Evolutionary conservation across 2,888 invertebrate genomes (phyloP), one percentile per base, ranked within the genome.

Genomic region (Cancer borealis): DNA sequence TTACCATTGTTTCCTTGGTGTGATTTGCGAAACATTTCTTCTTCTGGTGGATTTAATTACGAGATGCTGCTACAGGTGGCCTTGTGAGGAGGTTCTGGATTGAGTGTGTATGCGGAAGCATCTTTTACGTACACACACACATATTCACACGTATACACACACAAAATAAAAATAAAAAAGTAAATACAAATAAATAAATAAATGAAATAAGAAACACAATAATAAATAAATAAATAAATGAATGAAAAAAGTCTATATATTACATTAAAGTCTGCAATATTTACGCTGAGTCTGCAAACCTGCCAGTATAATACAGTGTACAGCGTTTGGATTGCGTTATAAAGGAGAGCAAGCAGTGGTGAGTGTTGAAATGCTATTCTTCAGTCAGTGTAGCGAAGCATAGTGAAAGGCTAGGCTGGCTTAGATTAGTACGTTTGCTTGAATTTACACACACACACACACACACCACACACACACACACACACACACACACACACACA

Each of bases 401-500:
- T 5, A 66, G 66, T n/a, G 66, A 66, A 66, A 66, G 66, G 66
- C 66, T 6, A 66, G 66, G 66, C 66, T 66, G n/a, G 5, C 21
- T 3, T 66, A 66, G 6, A n/a, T 66, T n/a, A 6, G 66, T 6
- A 4, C 66, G 4, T 3, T n/a, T n/a, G 6, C 66, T n/a, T 8
- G n/a, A 21, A 21, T n/a, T n/a, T n/a, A n/a, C 66, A 66, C 66
- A 66, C 66, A 66, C n/a, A 21, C 66, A n/a, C n/a, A 21, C 66
- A 21, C 66, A 66, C 66, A 66, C 66, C n/a, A 66, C 66, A 66
- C 66, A 66, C 66, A 66, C 66, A 66, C 66, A 66, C 66, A 66
- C 66, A 66, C 66, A 66, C 66, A 66, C 66, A 66, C 66, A 60
- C 60, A 60, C 60, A 60, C 60, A 60, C 60, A 60, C 60, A 60